These are phyloP conservation scores for Chloroceryle amazona DNA, from an alignment of 2,797 vertebrate species.

Conservation along the genomic window DNA sequence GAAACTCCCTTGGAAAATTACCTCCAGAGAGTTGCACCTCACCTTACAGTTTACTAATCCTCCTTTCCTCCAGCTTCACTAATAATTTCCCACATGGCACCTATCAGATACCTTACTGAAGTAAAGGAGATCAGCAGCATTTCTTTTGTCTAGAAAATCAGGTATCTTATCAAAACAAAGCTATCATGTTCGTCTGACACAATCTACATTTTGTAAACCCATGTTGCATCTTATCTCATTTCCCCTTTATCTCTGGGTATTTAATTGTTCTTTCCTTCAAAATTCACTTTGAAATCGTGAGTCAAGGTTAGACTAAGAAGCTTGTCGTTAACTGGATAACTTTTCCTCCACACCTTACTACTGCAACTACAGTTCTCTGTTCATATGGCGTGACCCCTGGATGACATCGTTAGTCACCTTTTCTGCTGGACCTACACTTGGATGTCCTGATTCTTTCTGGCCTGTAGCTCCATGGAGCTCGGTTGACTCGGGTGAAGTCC, in stretches of 20 bases:
- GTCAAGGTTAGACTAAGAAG: conserved; percentile 40
- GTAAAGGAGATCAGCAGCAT: conserved; percentile 59
- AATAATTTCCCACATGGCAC: conserved; percentile 54
- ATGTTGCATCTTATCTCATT: conserved; percentile 70
- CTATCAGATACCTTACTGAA: conserved; percentile 64
- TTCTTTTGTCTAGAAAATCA: conserved; percentile 60
- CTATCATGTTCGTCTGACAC: conserved; percentile 58
- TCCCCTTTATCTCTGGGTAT: conserved; percentile 48
- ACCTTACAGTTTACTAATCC: conserved; percentile 49
- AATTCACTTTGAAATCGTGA: conserved; percentile 39
- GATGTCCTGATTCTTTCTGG: background rate
- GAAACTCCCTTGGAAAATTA: conserved; percentile 22
- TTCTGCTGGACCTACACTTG: background rate
- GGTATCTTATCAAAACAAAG: conserved; percentile 73
- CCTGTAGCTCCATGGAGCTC: background rate
- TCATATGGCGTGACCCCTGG: background rate
- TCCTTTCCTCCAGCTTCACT: conserved; percentile 38
- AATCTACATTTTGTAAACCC: conserved; percentile 46
- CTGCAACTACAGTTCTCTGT: background rate
- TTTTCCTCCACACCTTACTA: background rate
- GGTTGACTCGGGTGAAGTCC: background rate
- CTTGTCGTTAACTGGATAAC: background rate
- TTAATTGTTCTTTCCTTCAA: conserved; percentile 67
- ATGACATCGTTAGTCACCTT: background rate
- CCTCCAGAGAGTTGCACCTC: conserved; percentile 29